Evolutionary conservation across 2,888 invertebrate genomes (phyloP), one percentile per base, ranked within the genome.

Genomic region (Harmothoe impar): DNA sequence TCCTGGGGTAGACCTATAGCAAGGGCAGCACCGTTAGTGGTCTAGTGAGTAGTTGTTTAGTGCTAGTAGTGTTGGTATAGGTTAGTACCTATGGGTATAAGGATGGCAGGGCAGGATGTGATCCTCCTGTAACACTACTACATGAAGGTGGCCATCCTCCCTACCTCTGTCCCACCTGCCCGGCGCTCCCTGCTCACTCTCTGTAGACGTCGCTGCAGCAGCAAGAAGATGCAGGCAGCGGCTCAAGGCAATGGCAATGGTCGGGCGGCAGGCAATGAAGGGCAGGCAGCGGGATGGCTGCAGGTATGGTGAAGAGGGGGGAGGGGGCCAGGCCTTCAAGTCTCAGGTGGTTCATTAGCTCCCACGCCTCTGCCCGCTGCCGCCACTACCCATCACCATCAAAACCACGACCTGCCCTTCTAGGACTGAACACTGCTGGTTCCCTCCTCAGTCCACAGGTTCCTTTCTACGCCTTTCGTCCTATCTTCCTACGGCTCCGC

Each of bases 281-380:
- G 72, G 31, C 29, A 29, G 29, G 72, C 72, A 29, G 29, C 29
- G 72, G 72, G n/a, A 12, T 12, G 68, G 29, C 72, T 29, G 72
- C 25, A 23, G 72, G 72, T 23, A n/a, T 23, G 72, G 72, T 25
- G 72, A 25, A 25, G 7, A 62, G 62, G n/a, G 20, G 62, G 62
- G 23, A n/a, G 62, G 62, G 23, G 62, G 62, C 62, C 15, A n/a
- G 62, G 15, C 62, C 7, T 62, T 62, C 20, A 62, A 62, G 62
- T 62, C 62, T 62, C 62, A 62, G 62, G 62, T 62, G 62, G 20
- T 62, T 62, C 62, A 62, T 20, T 62, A 20, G 62, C 62, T 62
- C 62, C 62, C 62, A 62, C 62, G 62, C 62, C 62, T 62, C 62
- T 62, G 62, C 62, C 62, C n/a, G 62, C 62, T n/a, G n/a, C 62